These are phyloP conservation scores for Lycocerus yunnanus DNA, from an alignment of 2,888 invertebrate genomes.

Conservation along the genomic window DNA sequence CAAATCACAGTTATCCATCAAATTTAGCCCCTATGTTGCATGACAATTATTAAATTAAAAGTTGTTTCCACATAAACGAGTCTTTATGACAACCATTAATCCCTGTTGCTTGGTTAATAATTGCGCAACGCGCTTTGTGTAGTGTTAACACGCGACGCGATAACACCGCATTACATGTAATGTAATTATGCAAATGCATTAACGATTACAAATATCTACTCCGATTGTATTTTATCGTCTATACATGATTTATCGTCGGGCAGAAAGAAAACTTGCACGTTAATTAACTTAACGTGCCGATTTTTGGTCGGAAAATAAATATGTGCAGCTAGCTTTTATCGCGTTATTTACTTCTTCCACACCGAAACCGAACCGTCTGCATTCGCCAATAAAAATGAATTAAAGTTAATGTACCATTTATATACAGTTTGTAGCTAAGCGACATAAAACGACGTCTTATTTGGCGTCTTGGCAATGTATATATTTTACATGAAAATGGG, in stretches of 20 bases:
- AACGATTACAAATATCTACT: constrained; percentile 44
- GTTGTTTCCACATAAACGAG: constrained; percentile 46
- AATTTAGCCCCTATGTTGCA: constrained; percentile 30
- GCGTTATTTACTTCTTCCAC: neutral
- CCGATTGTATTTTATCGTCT: constrained; percentile 35
- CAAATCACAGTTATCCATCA: constrained; percentile 38
- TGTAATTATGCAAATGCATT: constrained; percentile 45
- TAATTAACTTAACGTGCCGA: neutral
- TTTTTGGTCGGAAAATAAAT: neutral
- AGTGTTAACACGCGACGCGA: constrained; percentile 28
- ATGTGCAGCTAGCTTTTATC: neutral
- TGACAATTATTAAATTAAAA: constrained; percentile 49
- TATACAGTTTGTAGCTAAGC: constrained; percentile 42
- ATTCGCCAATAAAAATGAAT: constrained; percentile 41
- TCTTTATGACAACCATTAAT: constrained; percentile 46
- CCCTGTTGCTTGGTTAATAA: constrained; percentile 39
- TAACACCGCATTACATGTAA: constrained; percentile 34
- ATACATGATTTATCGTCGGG: constrained; percentile 31
- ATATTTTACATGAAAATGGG: constrained; percentile 43
- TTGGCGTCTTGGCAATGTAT: constrained; percentile 41
- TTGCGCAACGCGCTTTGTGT: constrained; percentile 26
- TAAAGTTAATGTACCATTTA: constrained; percentile 47
- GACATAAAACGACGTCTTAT: constrained; percentile 42
- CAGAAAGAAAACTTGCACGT: neutral
- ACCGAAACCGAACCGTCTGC: neutral